Conservation (phyloP, 2,113 vertebrate species). For the Aegithalos caudatus region DNA sequence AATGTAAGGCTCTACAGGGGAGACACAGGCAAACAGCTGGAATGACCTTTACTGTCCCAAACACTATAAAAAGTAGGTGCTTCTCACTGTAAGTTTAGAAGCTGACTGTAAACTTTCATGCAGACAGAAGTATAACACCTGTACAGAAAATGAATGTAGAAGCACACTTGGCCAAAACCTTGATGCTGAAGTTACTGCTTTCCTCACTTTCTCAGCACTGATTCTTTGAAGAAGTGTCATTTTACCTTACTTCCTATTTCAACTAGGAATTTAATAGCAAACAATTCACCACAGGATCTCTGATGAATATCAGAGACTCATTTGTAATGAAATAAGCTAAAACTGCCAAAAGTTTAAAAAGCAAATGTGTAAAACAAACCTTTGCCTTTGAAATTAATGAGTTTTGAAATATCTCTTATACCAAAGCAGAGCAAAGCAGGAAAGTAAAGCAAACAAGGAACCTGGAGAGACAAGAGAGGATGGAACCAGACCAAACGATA, state of each 20-base stretch:
- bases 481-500: neutral
- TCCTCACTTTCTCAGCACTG: neutral
- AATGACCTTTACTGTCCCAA: neutral
- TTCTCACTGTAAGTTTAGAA: neutral
- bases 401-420: conserved; percentile 1
- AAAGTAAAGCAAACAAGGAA: conserved; percentile 36
- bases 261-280: neutral
- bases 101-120: neutral
- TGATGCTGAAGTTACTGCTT: neutral
- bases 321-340: neutral
- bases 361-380: neutral
- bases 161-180: neutral
- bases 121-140: neutral
- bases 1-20: neutral
- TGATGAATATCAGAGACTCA: neutral
- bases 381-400: conserved; percentile 39
- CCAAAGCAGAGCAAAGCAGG: conserved; percentile 11
- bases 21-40: neutral
- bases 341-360: neutral
- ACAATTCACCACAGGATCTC: neutral
- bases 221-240: neutral
- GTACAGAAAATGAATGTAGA: neutral
- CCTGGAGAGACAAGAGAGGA: conserved; percentile 1
- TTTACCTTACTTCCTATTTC: neutral
- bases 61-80: neutral